A percentile compares a stretch with the other conserved stretches of the same genome.
Evolutionary conservation across 2,888 invertebrate species (phyloP).

Genomic region (Abrostola triplasia): DNA sequence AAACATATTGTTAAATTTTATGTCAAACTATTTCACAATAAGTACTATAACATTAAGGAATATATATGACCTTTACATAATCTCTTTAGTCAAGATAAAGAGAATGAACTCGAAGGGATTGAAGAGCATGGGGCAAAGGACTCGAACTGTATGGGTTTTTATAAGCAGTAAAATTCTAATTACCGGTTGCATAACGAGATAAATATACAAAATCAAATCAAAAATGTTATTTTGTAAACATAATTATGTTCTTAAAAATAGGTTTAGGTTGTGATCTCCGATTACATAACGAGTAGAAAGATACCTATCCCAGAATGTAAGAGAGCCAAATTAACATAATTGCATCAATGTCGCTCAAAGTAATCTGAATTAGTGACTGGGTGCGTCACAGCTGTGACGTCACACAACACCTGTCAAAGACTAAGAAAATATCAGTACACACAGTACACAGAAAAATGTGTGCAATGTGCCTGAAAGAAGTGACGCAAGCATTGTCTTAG

Average conservation of each 20-base stretch:
- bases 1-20: background rate
- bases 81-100: too few species aligned
- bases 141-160: too few species aligned
- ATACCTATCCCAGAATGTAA: conserved; percentile 31
- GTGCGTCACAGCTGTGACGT: conserved; percentile 31
- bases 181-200: too few species aligned
- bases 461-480: conserved; percentile 1
- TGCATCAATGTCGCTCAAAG: conserved; percentile 33
- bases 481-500: background rate
- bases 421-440: background rate
- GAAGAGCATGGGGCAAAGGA: too few species aligned
- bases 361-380: conserved; percentile 45
- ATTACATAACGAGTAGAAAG: conserved; percentile 43
- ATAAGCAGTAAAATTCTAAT: too few species aligned
- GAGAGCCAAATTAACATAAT: conserved; percentile 31
- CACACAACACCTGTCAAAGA: conserved; percentile 15
- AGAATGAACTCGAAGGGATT: too few species aligned
- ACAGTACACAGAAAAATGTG: background rate
- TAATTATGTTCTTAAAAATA: background rate
- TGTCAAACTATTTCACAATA: background rate
- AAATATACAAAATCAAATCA: too few species aligned
- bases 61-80: too few species aligned
- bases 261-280: conserved; percentile 8
- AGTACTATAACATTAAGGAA: too few species aligned
- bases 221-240: too few species aligned